Percentiles rank a stretch among this genome's conserved stretches.
These are phyloP conservation scores for Catagonus wagneri DNA, from an alignment of 2,113 vertebrate species.

Conservation along the genomic window DNA sequence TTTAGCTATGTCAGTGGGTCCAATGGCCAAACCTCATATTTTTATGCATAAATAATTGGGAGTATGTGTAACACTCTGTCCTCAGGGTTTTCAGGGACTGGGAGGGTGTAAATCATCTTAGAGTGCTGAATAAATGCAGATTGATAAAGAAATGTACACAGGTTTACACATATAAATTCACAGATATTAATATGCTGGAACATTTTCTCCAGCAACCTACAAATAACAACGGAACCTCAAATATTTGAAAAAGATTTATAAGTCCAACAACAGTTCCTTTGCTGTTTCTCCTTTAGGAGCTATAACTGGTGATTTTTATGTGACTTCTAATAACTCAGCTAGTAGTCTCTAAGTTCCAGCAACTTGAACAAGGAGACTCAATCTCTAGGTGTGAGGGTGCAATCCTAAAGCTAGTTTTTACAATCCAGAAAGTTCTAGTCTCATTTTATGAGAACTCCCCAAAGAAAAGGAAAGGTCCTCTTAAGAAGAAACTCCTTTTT, in stretches of 20 bases:
- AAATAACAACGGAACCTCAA: conserved; percentile 81
- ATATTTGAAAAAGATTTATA: conserved; percentile 83
- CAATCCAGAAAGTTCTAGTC: conserved; percentile 29
- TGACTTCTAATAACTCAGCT: conserved; percentile 61
- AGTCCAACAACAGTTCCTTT: conserved; percentile 76
- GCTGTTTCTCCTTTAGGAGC: conserved; percentile 73
- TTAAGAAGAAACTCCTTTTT: conserved; percentile 17
- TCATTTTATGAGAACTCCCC: not conserved
- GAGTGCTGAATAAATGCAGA: conserved; percentile 81
- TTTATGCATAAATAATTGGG: conserved; percentile 84
- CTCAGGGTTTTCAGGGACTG: conserved; percentile 73
- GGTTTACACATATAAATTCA: conserved; percentile 79
- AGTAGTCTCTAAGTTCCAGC: conserved; percentile 47
- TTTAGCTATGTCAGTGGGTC: conserved; percentile 81
- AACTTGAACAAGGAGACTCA: conserved; percentile 65
- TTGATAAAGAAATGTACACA: conserved; percentile 82
- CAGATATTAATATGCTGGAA: conserved; percentile 82
- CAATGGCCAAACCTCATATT: conserved; percentile 83
- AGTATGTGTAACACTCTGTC: conserved; percentile 83
- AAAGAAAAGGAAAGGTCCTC: conserved; percentile 17
- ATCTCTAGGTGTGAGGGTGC: conserved; percentile 30
- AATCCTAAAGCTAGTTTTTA: conserved; percentile 44
- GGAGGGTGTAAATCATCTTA: conserved; percentile 78
- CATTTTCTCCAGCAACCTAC: conserved; percentile 77
- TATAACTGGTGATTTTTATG: conserved; percentile 75